These are phyloP conservation scores for Platichthys stellatus DNA, from an alignment of 2,113 vertebrate species.

Conservation along the genomic window DNA sequence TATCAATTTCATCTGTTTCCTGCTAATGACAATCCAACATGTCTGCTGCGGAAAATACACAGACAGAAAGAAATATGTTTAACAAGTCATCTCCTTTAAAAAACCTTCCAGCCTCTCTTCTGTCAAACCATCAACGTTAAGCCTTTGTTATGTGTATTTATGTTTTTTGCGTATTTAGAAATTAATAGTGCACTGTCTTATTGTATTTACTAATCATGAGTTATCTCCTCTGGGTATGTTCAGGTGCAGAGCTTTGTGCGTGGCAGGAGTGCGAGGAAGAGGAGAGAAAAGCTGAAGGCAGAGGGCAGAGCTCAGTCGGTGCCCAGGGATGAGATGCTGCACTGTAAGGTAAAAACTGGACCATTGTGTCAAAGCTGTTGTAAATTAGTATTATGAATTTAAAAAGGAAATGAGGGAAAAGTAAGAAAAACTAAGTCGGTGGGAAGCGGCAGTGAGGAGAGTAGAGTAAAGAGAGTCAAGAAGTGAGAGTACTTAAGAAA, in stretches of 20 bases:
- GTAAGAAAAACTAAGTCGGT: not conserved
- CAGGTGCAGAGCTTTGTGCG: slow-evolving; percentile 92
- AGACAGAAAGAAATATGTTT: not conserved
- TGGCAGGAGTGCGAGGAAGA: slow-evolving; percentile 93
- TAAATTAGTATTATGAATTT: not conserved
- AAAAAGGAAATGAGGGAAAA: not conserved
- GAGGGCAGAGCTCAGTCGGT: slow-evolving; percentile 95
- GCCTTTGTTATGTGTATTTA: not conserved
- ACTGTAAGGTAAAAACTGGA: slow-evolving; percentile 70
- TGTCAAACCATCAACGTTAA: not conserved
- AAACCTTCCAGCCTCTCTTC: too few relatives aligned
- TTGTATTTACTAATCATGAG: not conserved
- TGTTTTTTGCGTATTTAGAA: not conserved
- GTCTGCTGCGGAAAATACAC: not conserved
- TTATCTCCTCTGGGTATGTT: not conserved
- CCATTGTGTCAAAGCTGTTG: not conserved
- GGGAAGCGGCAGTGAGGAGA: too few relatives aligned
- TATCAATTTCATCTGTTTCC: not conserved
- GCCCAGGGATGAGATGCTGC: slow-evolving; percentile 91
- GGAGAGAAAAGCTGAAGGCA: slow-evolving; percentile 92
- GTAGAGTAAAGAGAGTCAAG: too few relatives aligned
- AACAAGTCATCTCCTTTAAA: not conserved
- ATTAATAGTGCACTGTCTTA: not conserved
- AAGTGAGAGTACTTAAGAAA: too few relatives aligned
- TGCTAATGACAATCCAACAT: not conserved